A percentile compares a stretch with the other conserved stretches of the same genome.
Evolutionary conservation across 2,113 vertebrate genomes (phyloP).

Genomic region (Toxotes jaculatrix): DNA sequence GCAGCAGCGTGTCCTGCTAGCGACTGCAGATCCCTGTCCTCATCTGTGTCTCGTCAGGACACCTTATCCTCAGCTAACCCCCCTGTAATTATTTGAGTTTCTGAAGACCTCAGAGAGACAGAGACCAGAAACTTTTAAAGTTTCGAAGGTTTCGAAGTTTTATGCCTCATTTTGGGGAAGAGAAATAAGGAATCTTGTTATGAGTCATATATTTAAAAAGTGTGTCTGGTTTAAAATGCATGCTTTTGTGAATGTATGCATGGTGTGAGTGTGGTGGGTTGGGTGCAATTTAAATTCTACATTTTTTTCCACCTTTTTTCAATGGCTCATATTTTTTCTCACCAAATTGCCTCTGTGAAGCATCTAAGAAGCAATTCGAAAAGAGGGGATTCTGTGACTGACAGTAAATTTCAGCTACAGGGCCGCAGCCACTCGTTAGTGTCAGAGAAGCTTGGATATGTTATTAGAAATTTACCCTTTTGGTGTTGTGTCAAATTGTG

Average conservation of each 20-base stretch:
- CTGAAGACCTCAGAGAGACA: slow-evolving; percentile 35
- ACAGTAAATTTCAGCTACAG: slow-evolving; percentile 62
- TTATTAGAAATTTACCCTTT: slow-evolving; percentile 75
- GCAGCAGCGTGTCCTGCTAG: slow-evolving; percentile 21
- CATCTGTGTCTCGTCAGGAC: slow-evolving; percentile 6
- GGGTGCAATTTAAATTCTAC: slow-evolving; percentile 39
- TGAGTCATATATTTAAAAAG: slow-evolving; percentile 32
- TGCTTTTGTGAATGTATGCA: background rate
- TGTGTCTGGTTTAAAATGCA: slow-evolving; percentile 22
- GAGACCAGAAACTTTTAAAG: too few relatives aligned
- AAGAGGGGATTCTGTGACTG: slow-evolving; percentile 59
- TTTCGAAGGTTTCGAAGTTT: slow-evolving; percentile 6
- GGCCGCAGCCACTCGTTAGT: slow-evolving; percentile 70
- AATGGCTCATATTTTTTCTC: slow-evolving; percentile 48
- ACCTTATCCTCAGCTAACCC: slow-evolving; percentile 25
- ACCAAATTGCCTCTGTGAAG: slow-evolving; percentile 65
- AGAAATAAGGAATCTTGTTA: slow-evolving; percentile 1
- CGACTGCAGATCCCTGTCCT: background rate
- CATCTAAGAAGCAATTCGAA: slow-evolving; percentile 67
- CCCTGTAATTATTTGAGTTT: slow-evolving; percentile 39
- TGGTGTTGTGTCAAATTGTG: slow-evolving; percentile 67
- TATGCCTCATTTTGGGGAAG: slow-evolving; percentile 23
- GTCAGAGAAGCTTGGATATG: slow-evolving; percentile 50
- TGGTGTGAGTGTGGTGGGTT: background rate
- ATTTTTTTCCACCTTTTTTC: slow-evolving; percentile 44